Evolutionary conservation across 2,113 vertebrate genomes (phyloP).

Genomic region (Nannospalax galili): DNA sequence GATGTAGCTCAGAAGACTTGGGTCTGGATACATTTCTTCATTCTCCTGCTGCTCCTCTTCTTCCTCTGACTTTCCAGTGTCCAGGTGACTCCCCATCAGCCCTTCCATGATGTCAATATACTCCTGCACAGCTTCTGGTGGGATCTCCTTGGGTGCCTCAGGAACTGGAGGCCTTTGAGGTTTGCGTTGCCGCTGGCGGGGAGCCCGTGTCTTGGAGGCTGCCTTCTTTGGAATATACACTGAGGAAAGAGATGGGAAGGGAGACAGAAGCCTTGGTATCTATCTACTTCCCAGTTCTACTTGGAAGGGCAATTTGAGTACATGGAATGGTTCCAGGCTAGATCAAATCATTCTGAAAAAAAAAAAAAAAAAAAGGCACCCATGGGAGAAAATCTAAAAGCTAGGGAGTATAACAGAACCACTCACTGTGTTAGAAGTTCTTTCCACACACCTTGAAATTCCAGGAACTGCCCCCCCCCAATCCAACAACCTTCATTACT

Average conservation of each 20-base stretch:
- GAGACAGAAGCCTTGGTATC: background rate
- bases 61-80: background rate
- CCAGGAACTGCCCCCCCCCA: background rate
- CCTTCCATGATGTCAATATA: constrained; percentile 81
- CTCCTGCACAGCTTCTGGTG: constrained; percentile 80
- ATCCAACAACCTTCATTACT: background rate
- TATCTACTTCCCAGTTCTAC: background rate
- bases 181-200: constrained; percentile 70
- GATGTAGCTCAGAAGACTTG: constrained; percentile 77
- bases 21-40: constrained; percentile 49
- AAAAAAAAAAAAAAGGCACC: background rate
- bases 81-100: constrained; percentile 41
- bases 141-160: constrained; percentile 71
- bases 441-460: constrained; percentile 10
- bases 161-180: constrained; percentile 16
- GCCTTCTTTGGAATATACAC: constrained; percentile 71
- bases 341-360: background rate
- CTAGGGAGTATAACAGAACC: background rate
- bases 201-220: constrained; percentile 57
- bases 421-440: background rate
- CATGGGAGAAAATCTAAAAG: background rate
- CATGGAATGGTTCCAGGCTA: background rate
- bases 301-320: background rate
- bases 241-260: background rate
- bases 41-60: constrained; percentile 46